phyloP scores from a whole-genome alignment of 2,113 vertebrate genomes.

The Arenaria interpres region DNA sequence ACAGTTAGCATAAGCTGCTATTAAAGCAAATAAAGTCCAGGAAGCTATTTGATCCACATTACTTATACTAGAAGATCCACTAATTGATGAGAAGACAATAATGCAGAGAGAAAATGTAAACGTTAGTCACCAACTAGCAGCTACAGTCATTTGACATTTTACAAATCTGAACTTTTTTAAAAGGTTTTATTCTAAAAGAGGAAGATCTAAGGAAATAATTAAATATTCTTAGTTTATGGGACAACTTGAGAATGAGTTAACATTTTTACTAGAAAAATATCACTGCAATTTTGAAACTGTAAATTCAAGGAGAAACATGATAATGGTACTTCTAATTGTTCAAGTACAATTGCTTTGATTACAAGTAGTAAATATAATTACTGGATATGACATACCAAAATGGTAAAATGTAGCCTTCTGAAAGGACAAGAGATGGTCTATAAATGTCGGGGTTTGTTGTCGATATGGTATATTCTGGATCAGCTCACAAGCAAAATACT shows the following conservation, averaged over 20 bases:
- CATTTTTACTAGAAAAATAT: background rate
- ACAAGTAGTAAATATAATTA: background rate
- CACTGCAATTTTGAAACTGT: background rate
- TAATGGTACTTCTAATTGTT: background rate
- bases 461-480: background rate
- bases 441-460: background rate
- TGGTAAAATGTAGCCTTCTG: background rate
- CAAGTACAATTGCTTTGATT: background rate
- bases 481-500: background rate
- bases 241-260: background rate
- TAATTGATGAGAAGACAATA: background rate
- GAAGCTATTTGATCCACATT: background rate
- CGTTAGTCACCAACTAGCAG: background rate
- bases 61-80: background rate
- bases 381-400: background rate
- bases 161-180: background rate
- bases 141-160: background rate
- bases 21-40: background rate
- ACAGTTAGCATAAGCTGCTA: background rate
- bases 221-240: background rate
- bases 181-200: background rate
- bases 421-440: background rate
- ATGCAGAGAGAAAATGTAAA: background rate
- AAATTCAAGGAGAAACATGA: background rate
- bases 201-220: background rate